These are phyloP conservation scores for Sebastes alutus DNA, from an alignment of 2,797 vertebrate genomes.

Conservation along the genomic window DNA sequence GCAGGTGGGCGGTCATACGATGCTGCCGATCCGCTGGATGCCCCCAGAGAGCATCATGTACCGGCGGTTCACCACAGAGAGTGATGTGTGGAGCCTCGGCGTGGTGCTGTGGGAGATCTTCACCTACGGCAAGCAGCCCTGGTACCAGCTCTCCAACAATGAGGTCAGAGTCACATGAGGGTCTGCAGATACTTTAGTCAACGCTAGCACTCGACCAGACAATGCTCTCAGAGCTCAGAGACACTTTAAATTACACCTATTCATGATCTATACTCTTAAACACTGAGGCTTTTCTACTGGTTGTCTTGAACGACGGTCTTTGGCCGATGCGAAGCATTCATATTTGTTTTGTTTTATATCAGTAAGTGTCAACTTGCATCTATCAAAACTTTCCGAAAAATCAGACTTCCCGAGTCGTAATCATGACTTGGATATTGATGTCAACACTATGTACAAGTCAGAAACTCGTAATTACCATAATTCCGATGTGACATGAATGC, in stretches of 20 bases:
- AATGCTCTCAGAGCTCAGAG: neutral
- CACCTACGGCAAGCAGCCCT: conserved; percentile 99
- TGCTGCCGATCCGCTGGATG: conserved; percentile 99
- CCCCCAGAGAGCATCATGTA: conserved; percentile 99
- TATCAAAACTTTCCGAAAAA: neutral
- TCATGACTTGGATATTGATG: neutral
- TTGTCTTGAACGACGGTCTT: too few species aligned
- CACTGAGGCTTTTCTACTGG: neutral
- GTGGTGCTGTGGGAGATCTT: conserved; percentile 99
- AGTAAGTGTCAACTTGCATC: neutral
- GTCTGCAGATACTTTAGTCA: neutral
- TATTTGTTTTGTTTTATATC: neutral
- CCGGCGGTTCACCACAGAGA: conserved; percentile 98
- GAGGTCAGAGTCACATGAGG: conserved; percentile 85
- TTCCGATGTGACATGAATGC: neutral
- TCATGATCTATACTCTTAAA: neutral
- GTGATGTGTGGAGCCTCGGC: conserved; percentile 98
- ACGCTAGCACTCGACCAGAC: neutral
- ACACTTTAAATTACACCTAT: neutral
- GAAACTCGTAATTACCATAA: neutral
- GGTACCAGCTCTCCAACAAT: conserved; percentile 99
- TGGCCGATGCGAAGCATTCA: neutral
- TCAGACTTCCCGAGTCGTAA: neutral
- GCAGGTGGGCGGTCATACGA: conserved; percentile 98
- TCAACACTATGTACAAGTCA: neutral